Evolutionary conservation across 2,113 vertebrate species (phyloP).

Genomic region (Neofelis nebulosa): DNA sequence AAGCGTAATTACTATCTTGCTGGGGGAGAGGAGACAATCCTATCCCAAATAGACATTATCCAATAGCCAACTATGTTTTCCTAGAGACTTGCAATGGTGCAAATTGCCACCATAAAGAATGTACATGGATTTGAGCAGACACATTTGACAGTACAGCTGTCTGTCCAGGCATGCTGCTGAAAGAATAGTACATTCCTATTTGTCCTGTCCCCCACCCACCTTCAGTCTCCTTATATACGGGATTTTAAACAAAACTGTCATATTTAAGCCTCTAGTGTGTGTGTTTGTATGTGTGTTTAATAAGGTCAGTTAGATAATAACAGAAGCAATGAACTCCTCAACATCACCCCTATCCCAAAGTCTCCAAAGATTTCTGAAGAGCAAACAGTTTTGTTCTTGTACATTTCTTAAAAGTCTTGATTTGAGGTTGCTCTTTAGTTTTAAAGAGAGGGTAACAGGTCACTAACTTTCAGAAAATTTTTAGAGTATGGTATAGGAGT

Average conservation of each 20-base stretch:
- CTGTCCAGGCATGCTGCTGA: slow-evolving; percentile 46
- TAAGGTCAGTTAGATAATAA: background rate
- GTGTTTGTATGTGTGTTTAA: background rate
- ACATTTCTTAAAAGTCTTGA: slow-evolving; percentile 1
- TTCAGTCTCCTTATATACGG: slow-evolving; percentile 2
- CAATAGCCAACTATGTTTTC: background rate
- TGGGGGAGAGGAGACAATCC: background rate
- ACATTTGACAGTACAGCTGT: slow-evolving; percentile 72
- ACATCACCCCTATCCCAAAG: background rate
- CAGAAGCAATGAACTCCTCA: background rate
- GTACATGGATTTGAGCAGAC: slow-evolving; percentile 15
- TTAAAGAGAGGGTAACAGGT: background rate
- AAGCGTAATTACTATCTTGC: background rate
- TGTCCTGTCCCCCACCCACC: background rate
- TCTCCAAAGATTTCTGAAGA: background rate
- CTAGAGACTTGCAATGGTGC: background rate
- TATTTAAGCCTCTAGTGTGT: background rate
- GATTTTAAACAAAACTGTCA: slow-evolving; percentile 57
- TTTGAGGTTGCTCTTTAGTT: background rate
- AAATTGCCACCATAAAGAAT: slow-evolving; percentile 25
- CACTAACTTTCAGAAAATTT: background rate
- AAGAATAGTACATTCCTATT: slow-evolving; percentile 22
- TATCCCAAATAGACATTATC: background rate
- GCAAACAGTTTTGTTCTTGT: background rate
- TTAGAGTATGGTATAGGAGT: background rate